phyloP scores from a whole-genome alignment of 2,113 vertebrate species.

The Nibea albiflora region DNA sequence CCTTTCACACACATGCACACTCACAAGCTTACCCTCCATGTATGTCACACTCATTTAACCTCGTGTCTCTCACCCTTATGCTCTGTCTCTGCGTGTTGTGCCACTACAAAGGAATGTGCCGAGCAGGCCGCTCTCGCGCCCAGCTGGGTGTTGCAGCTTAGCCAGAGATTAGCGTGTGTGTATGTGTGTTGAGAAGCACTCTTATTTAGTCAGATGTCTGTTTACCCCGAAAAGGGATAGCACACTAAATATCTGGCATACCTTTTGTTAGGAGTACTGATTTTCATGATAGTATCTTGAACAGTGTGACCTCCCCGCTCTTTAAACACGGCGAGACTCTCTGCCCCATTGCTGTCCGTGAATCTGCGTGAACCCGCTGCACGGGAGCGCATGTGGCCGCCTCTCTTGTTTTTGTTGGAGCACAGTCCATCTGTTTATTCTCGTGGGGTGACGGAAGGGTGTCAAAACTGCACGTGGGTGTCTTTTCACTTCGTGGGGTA shows the following conservation, averaged over 20 bases:
- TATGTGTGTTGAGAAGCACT: slow-evolving; percentile 28
- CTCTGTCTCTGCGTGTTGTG: slow-evolving; percentile 51
- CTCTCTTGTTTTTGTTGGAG: slow-evolving; percentile 18
- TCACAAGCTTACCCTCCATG: slow-evolving; percentile 7
- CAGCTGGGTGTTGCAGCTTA: slow-evolving; percentile 71
- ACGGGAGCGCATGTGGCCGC: background rate
- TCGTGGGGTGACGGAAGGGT: slow-evolving; percentile 46
- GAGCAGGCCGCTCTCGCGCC: slow-evolving; percentile 65
- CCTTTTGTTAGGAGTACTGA: slow-evolving; percentile 42
- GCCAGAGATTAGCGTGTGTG: slow-evolving; percentile 65
- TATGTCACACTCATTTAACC: slow-evolving; percentile 60
- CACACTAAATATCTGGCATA: slow-evolving; percentile 48
- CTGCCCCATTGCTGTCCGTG: no score
- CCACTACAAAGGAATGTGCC: slow-evolving; percentile 79
- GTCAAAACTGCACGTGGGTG: slow-evolving; percentile 55
- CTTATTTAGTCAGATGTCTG: slow-evolving; percentile 61
- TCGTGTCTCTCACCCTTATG: slow-evolving; percentile 36
- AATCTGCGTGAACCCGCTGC: background rate
- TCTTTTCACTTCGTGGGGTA: slow-evolving; percentile 40
- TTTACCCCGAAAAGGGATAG: slow-evolving; percentile 29
- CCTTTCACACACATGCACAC: slow-evolving; percentile 13
- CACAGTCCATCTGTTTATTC: slow-evolving; percentile 33
- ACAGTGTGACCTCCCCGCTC: background rate
- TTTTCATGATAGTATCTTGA: slow-evolving; percentile 23
- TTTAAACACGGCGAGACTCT: background rate